A percentile compares a stretch with the other conserved stretches of the same genome.
phyloP scores from a whole-genome alignment of 2,888 invertebrate species.

The Latrodectus hesperus region DNA sequence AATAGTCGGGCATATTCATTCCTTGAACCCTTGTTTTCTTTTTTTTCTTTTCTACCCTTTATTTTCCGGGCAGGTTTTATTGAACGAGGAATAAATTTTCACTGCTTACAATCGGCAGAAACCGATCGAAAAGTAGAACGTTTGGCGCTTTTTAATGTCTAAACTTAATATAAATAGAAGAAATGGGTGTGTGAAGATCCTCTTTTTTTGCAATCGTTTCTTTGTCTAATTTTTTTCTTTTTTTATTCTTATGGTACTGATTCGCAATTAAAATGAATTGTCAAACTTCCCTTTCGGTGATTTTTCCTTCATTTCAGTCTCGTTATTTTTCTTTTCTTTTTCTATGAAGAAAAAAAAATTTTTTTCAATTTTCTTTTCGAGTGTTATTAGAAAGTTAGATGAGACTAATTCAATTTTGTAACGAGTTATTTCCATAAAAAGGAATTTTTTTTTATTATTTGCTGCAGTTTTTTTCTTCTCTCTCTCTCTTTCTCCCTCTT shows the following conservation, averaged over 20 bases:
- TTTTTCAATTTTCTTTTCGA: constrained; percentile 1
- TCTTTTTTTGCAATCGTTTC: neutral
- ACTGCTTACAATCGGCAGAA: constrained; percentile 31
- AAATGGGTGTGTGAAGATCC: neutral
- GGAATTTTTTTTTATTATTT: neutral
- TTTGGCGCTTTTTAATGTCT: constrained; percentile 28
- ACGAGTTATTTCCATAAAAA: constrained; percentile 1
- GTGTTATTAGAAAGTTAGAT: constrained; percentile 1
- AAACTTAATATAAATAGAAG: neutral
- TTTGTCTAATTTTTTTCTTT: neutral
- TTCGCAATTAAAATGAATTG: constrained; percentile 8
- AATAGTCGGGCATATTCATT: constrained; percentile 55
- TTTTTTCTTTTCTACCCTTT: neutral
- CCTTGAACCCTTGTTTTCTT: too few relatives aligned
- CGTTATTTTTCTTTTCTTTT: neutral
- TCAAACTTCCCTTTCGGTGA: neutral
- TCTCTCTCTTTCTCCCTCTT: neutral
- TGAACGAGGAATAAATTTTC: constrained; percentile 56
- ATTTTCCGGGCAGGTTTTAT: constrained; percentile 31
- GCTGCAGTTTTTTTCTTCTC: too few relatives aligned
- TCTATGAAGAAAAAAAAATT: neutral
- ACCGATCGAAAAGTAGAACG: constrained; percentile 26
- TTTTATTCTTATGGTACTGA: neutral
- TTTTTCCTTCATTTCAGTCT: neutral
- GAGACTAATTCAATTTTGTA: constrained; percentile 1